phyloP scores from a whole-genome alignment of 1,140 invertebrate genomes.

The Coptotermes formosanus region DNA sequence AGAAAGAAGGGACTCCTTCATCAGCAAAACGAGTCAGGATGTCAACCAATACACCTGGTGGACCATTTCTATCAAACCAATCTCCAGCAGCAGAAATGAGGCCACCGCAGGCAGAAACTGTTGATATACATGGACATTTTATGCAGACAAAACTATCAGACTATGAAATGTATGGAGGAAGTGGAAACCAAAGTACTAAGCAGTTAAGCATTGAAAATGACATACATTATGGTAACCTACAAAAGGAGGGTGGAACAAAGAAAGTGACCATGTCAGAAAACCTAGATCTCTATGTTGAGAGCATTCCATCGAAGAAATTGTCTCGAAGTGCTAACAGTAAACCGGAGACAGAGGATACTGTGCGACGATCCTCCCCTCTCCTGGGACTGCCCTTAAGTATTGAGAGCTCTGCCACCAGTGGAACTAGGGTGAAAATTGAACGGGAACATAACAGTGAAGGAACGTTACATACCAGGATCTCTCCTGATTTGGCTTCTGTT shows the following conservation, averaged over 20 bases:
- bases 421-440: background rate
- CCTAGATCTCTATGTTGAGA: slow-evolving; percentile 3
- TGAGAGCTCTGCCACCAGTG: background rate
- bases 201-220: background rate
- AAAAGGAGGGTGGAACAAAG: background rate
- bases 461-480: background rate
- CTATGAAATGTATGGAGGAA: slow-evolving; percentile 23
- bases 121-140: slow-evolving; percentile 27
- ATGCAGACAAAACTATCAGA: background rate
- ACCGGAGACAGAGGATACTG: background rate
- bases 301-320: background rate
- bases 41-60: background rate
- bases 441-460: background rate
- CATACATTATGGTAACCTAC: slow-evolving; percentile 6
- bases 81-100: slow-evolving; percentile 3
- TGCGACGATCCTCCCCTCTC: background rate
- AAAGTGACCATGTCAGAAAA: background rate
- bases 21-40: slow-evolving; percentile 21
- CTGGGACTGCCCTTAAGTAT: background rate
- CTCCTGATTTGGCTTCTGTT: background rate
- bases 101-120: slow-evolving; percentile 27
- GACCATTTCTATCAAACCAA: background rate
- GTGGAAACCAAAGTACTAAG: background rate
- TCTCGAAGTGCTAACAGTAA: background rate
- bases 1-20: slow-evolving; percentile 6